Evolutionary conservation across 2,888 invertebrate genomes (phyloP).

Genomic region (Parnassius mnemosyne): DNA sequence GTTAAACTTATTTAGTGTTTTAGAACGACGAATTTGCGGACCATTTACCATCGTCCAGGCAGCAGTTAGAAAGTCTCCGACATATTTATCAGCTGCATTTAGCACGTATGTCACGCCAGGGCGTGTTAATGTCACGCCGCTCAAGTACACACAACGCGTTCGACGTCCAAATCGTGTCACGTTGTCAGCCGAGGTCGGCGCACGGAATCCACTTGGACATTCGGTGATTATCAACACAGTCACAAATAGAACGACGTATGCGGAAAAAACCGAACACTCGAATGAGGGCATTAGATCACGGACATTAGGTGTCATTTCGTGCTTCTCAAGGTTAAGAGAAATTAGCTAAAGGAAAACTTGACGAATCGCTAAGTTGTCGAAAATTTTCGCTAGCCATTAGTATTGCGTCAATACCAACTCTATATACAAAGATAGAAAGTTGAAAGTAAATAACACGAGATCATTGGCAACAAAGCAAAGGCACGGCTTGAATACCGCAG

Average conservation of each 20-base stretch:
- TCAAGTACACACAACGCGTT: neutral
- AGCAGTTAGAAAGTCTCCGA: constrained; percentile 2
- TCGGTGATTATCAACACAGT: neutral
- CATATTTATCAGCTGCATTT: neutral
- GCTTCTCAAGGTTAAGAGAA: neutral
- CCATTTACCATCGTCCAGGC: neutral
- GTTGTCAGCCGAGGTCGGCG: neutral
- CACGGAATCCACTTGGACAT: neutral
- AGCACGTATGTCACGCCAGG: constrained; percentile 5
- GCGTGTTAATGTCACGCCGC: constrained; percentile 11
- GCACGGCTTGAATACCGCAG: neutral
- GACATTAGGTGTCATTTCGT: neutral
- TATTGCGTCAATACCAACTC: neutral
- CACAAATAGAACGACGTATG: neutral
- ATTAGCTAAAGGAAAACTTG: constrained; percentile 1
- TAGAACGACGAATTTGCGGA: too few relatives aligned
- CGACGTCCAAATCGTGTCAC: constrained; percentile 2
- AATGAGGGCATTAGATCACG: constrained; percentile 1
- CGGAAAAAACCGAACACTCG: neutral
- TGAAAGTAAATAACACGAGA: neutral
- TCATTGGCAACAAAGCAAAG: neutral
- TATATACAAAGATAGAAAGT: neutral
- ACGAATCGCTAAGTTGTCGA: neutral
- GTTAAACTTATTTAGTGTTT: too few relatives aligned
- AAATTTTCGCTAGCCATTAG: neutral